Percentiles rank a stretch among this genome's conserved stretches.
These are phyloP conservation scores for Trematomus loennbergii DNA, from an alignment of 2,113 vertebrate genomes.

Conservation along the genomic window DNA sequence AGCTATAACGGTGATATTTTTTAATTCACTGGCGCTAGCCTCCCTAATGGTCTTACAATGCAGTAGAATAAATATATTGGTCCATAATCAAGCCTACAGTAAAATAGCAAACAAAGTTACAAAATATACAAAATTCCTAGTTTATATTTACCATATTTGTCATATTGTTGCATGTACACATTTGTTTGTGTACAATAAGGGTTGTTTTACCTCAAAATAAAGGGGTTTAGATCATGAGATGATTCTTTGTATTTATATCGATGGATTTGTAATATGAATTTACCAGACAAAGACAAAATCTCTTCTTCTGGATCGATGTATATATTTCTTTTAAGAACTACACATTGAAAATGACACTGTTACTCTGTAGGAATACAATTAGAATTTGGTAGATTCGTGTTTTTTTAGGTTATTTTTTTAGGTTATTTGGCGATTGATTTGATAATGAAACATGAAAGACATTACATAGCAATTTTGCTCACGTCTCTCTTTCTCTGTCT, in stretches of 20 bases:
- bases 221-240: not conserved
- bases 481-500: not conserved
- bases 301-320: too few relatives aligned
- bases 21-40: constrained; percentile 16
- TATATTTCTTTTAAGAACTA: not conserved
- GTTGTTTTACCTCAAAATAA: not conserved
- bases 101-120: too few relatives aligned
- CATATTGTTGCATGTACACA: not conserved
- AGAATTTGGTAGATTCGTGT: not conserved
- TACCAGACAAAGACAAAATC: not conserved
- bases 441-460: not conserved
- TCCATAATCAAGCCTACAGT: too few relatives aligned
- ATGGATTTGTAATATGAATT: too few relatives aligned
- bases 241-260: not conserved
- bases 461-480: not conserved
- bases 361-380: not conserved
- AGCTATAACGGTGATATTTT: constrained; percentile 27
- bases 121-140: too few relatives aligned
- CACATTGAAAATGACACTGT: not conserved
- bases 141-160: not conserved
- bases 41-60: constrained; percentile 29
- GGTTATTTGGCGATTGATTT: too few relatives aligned
- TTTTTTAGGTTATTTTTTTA: too few relatives aligned
- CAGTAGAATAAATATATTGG: too few relatives aligned
- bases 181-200: not conserved